Conservation (phyloP, 2,888 invertebrate genomes). For the Caenorhabditis angaria region DNA sequence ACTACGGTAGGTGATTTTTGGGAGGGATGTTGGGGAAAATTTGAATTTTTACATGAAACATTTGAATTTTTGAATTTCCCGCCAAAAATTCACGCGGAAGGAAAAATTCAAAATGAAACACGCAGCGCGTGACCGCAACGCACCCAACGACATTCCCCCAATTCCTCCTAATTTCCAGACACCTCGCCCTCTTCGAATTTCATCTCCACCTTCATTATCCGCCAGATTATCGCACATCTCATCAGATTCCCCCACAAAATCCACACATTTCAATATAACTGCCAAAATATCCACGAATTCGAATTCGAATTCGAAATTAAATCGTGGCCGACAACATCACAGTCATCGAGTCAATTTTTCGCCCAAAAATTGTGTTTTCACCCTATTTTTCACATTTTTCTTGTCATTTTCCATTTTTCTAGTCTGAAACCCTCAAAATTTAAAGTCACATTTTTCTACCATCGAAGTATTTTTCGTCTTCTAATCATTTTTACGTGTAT, state of each 20-base stretch:
- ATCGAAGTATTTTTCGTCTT: too few relatives aligned
- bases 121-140: background rate
- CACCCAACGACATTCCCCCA: too few relatives aligned
- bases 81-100: background rate
- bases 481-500: too few relatives aligned
- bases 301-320: background rate
- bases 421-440: too few relatives aligned
- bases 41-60: too few relatives aligned
- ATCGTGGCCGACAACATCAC: conserved; percentile 31
- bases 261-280: background rate
- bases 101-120: background rate
- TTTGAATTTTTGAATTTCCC: background rate
- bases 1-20: conserved; percentile 6
- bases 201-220: conserved; percentile 1
- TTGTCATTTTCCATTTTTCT: too few relatives aligned
- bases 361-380: too few relatives aligned
- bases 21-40: too few relatives aligned
- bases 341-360: conserved; percentile 11
- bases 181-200: background rate
- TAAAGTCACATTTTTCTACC: too few relatives aligned
- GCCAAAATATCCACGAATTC: background rate
- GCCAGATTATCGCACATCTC: background rate
- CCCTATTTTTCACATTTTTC: too few relatives aligned
- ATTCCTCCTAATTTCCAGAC: background rate
- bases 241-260: background rate